Percentiles rank a stretch among this genome's conserved stretches.
These are phyloP conservation scores for Scophthalmus maximus DNA, from an alignment of 2,113 vertebrate species.

Conservation along the genomic window DNA sequence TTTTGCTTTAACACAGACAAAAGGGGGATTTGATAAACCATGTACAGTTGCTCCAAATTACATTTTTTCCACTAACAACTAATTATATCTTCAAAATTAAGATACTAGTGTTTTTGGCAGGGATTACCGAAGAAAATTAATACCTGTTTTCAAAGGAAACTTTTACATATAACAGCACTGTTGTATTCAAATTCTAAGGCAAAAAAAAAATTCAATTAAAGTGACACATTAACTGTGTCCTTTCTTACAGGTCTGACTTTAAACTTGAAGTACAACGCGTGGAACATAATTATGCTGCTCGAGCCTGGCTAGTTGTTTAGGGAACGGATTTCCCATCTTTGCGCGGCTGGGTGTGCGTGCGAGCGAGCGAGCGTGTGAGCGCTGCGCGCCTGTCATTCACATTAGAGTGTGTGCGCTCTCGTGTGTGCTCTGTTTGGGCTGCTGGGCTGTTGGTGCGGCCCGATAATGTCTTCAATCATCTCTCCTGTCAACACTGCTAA, in stretches of 20 bases:
- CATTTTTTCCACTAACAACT: not conserved
- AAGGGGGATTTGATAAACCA: conserved; percentile 19
- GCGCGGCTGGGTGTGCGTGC: not conserved
- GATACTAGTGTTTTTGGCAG: no score
- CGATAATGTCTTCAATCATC: conserved; percentile 86
- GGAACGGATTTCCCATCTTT: conserved; percentile 54
- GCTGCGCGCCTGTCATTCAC: conserved; percentile 56
- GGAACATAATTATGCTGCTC: conserved; percentile 70
- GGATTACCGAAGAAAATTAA: no score
- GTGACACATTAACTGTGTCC: conserved; percentile 19
- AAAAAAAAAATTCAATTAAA: no score
- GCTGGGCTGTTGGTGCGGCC: conserved; percentile 76
- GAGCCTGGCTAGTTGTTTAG: conserved; percentile 30
- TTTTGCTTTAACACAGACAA: conserved; percentile 30
- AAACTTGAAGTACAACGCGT: conserved; percentile 36
- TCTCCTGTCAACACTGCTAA: conserved; percentile 80
- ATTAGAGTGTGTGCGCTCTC: conserved; percentile 48
- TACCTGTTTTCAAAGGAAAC: no score
- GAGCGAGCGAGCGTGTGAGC: not conserved
- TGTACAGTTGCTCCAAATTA: not conserved
- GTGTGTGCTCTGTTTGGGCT: conserved; percentile 81
- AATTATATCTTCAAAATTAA: not conserved
- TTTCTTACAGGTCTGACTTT: conserved; percentile 42
- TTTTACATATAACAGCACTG: no score
- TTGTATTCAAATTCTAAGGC: no score